Base-by-base conservation (phyloP, 2,113 vertebrate species). In the Chloropsis hardwickii region DNA sequence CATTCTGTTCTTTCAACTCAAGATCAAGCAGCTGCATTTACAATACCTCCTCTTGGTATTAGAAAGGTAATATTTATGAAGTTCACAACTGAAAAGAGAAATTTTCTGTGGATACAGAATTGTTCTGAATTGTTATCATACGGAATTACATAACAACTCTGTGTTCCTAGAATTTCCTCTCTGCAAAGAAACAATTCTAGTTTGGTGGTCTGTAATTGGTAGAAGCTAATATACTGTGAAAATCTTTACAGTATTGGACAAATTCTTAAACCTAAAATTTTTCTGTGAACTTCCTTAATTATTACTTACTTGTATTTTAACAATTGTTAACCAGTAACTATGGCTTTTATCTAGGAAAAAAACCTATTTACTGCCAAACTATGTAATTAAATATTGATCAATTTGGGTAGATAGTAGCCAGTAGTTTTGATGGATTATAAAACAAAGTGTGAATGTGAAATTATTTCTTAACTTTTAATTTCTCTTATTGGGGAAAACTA, bases 1-100 rank as follows among this genome's bases (percentile, higher is more conserved):
- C 99, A 99, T 98, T 99, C 99, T 7, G 98, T 99, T 48, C 98
- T 99, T 70, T 99, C 99, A 3, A 99, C 99, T 18, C 99, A 99
- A 96, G 99, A 99, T 89, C 99, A 99, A 97, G 98, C 99, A 81
- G 96, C 99, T 94, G 99, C 99, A 6, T 99, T 99, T 95, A 98
- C 98, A 90, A 72, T 99, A 91, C 99, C 99, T 69, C 98, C 99
- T 87, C 72, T 96, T 97, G 99, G 99, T 65, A 85, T 99, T 65
- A 98, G 99, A 94, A 99, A 99, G 99, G 99, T 99, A 98, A n/a
- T 17, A 62, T 17, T 77, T 81, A 58, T 8, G n/a, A 81, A 57
- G 24, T n/a, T 78, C 12, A 13, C 8, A 6, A 47, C 4, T 31
- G 14, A 57, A 79, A 77, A 53, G 14, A 57, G 16, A 51, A 42